Base-by-base conservation (phyloP, 2,113 vertebrate genomes). In the Notarius lentiginosus region DNA sequence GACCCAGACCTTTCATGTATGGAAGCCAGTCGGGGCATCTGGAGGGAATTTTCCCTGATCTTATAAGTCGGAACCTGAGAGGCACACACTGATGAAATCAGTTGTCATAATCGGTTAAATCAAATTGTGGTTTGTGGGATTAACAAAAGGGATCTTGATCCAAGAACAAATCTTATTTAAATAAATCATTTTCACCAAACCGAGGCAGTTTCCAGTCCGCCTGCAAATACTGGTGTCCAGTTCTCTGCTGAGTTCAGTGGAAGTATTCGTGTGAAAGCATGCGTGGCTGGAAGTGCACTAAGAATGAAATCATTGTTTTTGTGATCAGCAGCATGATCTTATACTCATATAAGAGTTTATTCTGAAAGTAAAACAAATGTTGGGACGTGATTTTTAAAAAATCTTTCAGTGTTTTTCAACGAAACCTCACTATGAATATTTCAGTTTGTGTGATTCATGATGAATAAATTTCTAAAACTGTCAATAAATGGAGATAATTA, bases 171-270 rank as follows among this genome's bases (percentile, higher is more conserved):
- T 55, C 75, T 14, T n/a, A 53, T 24, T n/a, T 53, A 15, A 77
- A 77, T 77, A 55, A 77, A 77, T 77, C 75, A 77, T 24, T 7
- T 77, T 55, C 24, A 55, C 49, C 49, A 53, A 76, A 7, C 75
- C 4, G 49, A 53, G 75, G 22, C 1, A 55, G 75, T 53, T 77
- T 77, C 75, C 75, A 77, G 15, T n/a, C 8, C 5, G 2, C 22
- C 75, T 5, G 5, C 24, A 17, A 17, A 77, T 20, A 53, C 49
- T 7, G 49, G 24, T 77, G 49, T 27, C 49, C 30, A 76, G 20
- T 6, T 51, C 4, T 51, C 73, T 76, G 47, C 47, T 41, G 7
- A 11, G 41, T 75, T 75, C 72, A 76, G 4, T 51, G 73, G 47
- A 76, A 24, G 51, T 51, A 76, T 51, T 24, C n/a, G 73, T 76